A percentile compares a stretch with the other conserved stretches of the same genome.
Conservation (phyloP, 1,140 invertebrate species). For the Scaptomyza hsui region DNA sequence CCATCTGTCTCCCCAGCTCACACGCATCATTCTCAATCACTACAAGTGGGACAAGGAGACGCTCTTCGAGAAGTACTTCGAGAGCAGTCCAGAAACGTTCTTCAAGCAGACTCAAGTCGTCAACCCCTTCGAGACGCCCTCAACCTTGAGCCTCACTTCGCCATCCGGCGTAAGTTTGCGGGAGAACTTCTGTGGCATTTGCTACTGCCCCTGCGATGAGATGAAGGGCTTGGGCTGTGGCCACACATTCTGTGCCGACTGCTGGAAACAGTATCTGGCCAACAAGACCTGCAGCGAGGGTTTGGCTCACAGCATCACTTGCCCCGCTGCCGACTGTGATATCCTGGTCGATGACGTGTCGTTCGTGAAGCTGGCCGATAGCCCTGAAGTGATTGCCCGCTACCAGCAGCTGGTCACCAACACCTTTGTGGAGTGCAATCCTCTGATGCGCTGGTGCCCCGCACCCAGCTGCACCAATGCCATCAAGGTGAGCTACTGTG, state of each 20-base stretch:
- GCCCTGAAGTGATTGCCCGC: slow-evolving; percentile 96
- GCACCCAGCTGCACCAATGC: slow-evolving; percentile 98
- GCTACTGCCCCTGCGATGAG: slow-evolving; percentile 87
- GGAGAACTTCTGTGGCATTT: slow-evolving; percentile 86
- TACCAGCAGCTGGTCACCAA: slow-evolving; percentile 99
- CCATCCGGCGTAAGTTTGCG: slow-evolving; percentile 80
- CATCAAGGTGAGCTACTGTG: slow-evolving; percentile 96
- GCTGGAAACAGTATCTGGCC: slow-evolving; percentile 98
- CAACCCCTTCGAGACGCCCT: slow-evolving; percentile 88
- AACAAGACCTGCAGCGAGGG: slow-evolving; percentile 99
- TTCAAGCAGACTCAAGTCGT: slow-evolving; percentile 97
- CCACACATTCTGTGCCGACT: slow-evolving; percentile 96
- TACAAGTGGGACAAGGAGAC: slow-evolving; percentile 99
- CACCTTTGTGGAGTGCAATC: slow-evolving; percentile 99
- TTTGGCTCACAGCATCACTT: slow-evolving; percentile 97
- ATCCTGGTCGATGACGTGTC: slow-evolving; percentile 98
- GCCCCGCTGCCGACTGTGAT: slow-evolving; percentile 94
- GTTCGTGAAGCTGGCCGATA: slow-evolving; percentile 95
- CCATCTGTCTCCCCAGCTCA: slow-evolving; percentile 94
- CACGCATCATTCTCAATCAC: slow-evolving; percentile 96
- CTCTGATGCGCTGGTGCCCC: slow-evolving; percentile 97
- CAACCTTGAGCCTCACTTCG: slow-evolving; percentile 1
- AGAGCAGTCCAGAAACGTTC: slow-evolving; percentile 96
- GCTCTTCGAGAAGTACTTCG: slow-evolving; percentile 97
- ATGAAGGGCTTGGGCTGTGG: slow-evolving; percentile 98